A percentile compares a stretch with the other conserved stretches of the same genome.
Evolutionary conservation across 2,888 invertebrate species (phyloP).

Genomic region (Campoplex capitator): DNA sequence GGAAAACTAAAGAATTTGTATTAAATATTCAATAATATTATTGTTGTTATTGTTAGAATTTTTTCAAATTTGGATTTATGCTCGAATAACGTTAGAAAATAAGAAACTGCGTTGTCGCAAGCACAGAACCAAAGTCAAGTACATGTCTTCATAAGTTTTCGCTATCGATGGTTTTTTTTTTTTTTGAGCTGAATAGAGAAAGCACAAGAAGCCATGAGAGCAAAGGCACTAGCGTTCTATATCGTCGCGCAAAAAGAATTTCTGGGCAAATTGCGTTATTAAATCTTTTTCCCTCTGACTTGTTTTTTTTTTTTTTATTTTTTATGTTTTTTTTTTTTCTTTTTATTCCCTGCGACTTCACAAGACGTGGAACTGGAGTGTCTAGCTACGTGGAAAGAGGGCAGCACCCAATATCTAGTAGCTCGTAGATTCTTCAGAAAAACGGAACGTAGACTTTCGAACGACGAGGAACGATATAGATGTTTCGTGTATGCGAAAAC

Average conservation of each 20-base stretch:
- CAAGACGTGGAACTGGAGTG: conserved; percentile 92
- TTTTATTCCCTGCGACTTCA: not conserved
- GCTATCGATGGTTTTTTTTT: conserved; percentile 37
- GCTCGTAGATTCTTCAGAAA: conserved; percentile 92
- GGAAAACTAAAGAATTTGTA: not conserved
- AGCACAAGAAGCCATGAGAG: not conserved
- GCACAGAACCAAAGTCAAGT: not conserved
- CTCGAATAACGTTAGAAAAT: conserved; percentile 24
- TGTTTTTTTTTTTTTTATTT: not conserved
- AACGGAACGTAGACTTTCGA: conserved; percentile 85
- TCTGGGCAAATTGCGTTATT: conserved; percentile 59
- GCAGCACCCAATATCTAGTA: conserved; percentile 91
- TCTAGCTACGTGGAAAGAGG: conserved; percentile 94
- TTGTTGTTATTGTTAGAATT: conserved; percentile 20
- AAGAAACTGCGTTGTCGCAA: conserved; percentile 29
- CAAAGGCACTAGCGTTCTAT: conserved; percentile 6
- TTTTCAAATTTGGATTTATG: conserved; percentile 5
- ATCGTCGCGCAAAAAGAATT: conserved; percentile 32
- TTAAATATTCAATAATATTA: not conserved
- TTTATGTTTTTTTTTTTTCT: not conserved
- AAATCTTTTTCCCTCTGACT: conserved; percentile 47
- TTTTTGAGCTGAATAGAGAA: conserved; percentile 26
- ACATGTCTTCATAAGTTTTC: not conserved
- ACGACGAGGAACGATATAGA: conserved; percentile 92
- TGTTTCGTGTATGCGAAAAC: conserved; percentile 94